A percentile compares a stretch with the other conserved stretches of the same genome.
Conservation (phyloP, 2,888 invertebrate species). For the Heterodera filipjevi region DNA sequence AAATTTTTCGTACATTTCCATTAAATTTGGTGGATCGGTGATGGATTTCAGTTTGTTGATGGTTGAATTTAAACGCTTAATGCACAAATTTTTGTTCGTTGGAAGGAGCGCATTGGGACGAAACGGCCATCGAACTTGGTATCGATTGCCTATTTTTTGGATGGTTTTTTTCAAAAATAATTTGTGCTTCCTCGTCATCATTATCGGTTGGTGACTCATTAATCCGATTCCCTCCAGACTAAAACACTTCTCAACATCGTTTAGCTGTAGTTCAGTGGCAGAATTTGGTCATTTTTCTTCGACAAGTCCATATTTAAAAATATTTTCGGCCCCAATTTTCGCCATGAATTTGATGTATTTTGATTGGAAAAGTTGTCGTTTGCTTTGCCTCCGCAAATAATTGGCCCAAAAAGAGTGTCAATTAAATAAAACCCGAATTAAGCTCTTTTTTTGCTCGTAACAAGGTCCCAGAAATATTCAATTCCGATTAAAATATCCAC, state of each 20-base stretch:
- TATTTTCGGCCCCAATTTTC: neutral
- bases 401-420: slow-evolving; percentile 6
- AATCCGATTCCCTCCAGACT: slow-evolving; percentile 29
- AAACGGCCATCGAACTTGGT: slow-evolving; percentile 6
- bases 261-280: neutral
- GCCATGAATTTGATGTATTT: neutral
- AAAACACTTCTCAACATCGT: slow-evolving; percentile 17
- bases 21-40: neutral
- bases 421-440: slow-evolving; percentile 2
- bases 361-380: neutral
- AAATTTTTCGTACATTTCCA: slow-evolving; percentile 2
- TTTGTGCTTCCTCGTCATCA: slow-evolving; percentile 28
- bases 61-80: slow-evolving; percentile 6
- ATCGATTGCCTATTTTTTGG: neutral
- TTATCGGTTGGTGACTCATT: slow-evolving; percentile 26
- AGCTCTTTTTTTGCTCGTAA: neutral
- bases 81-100: slow-evolving; percentile 14
- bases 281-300: neutral
- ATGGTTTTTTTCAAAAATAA: slow-evolving; percentile 7
- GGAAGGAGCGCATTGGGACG: slow-evolving; percentile 5
- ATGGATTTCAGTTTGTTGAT: neutral
- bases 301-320: neutral
- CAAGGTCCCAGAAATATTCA: slow-evolving; percentile 25
- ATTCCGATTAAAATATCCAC: slow-evolving; percentile 29
- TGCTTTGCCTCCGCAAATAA: slow-evolving; percentile 16